These are phyloP conservation scores for Periplaneta americana DNA, from an alignment of 1,140 invertebrate genomes.

Conservation along the genomic window DNA sequence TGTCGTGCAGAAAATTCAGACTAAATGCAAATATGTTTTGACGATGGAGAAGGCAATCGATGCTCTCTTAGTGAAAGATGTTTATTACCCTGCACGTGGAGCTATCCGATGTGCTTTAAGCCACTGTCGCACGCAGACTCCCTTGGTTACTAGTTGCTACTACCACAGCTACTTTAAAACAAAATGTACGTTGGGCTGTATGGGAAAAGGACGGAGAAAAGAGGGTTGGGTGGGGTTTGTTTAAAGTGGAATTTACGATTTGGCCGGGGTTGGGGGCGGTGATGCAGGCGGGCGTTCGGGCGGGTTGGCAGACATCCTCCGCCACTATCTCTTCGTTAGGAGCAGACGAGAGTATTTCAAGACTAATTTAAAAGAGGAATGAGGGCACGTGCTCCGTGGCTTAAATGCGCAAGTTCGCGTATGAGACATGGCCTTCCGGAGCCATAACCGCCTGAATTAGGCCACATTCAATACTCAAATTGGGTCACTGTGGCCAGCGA, in stretches of 20 bases:
- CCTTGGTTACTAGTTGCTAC: too few relatives aligned
- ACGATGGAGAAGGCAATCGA: too few relatives aligned
- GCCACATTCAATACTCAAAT: background rate
- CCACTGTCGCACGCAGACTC: too few relatives aligned
- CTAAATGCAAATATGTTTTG: too few relatives aligned
- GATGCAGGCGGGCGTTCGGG: background rate
- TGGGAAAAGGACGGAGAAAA: background rate
- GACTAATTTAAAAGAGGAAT: background rate
- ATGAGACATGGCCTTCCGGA: too few relatives aligned
- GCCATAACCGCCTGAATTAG: background rate
- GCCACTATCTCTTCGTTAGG: background rate
- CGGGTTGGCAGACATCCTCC: background rate
- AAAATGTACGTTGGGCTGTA: background rate
- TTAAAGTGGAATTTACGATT: background rate
- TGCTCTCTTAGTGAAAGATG: too few relatives aligned
- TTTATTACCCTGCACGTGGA: too few relatives aligned
- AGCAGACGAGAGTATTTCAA: background rate
- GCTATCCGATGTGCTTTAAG: too few relatives aligned
- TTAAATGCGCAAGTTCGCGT: background rate
- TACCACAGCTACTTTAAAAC: background rate
- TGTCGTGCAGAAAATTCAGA: too few relatives aligned
- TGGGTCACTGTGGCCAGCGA: background rate
- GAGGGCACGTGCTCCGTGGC: background rate
- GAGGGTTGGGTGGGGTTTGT: background rate
- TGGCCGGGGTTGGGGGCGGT: background rate